Evolutionary conservation across 2,888 invertebrate species (phyloP).

Genomic region (Drosophila koepferae): DNA sequence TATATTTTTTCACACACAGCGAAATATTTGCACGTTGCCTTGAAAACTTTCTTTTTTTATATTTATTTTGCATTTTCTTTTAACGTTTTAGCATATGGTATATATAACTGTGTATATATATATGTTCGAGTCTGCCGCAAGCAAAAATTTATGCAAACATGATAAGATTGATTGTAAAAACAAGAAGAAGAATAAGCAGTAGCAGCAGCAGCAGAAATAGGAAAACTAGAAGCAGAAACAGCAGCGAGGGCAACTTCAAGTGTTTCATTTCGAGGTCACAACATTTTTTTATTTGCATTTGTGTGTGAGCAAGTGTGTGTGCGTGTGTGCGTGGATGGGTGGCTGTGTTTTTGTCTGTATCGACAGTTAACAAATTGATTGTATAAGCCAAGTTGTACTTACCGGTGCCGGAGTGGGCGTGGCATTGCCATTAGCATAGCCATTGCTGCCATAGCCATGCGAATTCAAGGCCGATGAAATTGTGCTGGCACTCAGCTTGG

Average conservation of each 20-base stretch:
- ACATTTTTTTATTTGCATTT: conserved; percentile 28
- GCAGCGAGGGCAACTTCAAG: conserved; percentile 29
- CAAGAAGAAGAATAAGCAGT: conserved; percentile 22
- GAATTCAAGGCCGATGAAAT: conserved; percentile 90
- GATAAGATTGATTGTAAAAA: conserved; percentile 73
- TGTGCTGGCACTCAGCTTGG: conserved; percentile 89
- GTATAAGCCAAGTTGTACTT: conserved; percentile 54
- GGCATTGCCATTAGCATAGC: conserved; percentile 82
- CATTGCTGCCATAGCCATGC: conserved; percentile 84
- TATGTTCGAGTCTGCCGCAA: conserved; percentile 42
- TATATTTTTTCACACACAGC: conserved; percentile 4
- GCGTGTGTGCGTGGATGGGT: conserved; percentile 23
- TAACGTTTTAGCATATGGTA: conserved; percentile 68
- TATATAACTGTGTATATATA: conserved; percentile 8
- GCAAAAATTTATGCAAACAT: conserved; percentile 74
- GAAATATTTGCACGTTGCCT: conserved; percentile 32
- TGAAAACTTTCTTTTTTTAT: conserved; percentile 37
- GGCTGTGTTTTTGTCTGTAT: neutral
- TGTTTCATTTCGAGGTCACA: conserved; percentile 1
- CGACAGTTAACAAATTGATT: conserved; percentile 3
- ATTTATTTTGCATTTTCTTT: conserved; percentile 58
- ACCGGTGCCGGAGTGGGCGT: conserved; percentile 82
- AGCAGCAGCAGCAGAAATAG: conserved; percentile 5
- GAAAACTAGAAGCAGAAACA: conserved; percentile 4
- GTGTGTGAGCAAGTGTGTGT: conserved; percentile 24